phyloP scores from a whole-genome alignment of 1,140 invertebrate species.

The Camponotus vicinus region DNA sequence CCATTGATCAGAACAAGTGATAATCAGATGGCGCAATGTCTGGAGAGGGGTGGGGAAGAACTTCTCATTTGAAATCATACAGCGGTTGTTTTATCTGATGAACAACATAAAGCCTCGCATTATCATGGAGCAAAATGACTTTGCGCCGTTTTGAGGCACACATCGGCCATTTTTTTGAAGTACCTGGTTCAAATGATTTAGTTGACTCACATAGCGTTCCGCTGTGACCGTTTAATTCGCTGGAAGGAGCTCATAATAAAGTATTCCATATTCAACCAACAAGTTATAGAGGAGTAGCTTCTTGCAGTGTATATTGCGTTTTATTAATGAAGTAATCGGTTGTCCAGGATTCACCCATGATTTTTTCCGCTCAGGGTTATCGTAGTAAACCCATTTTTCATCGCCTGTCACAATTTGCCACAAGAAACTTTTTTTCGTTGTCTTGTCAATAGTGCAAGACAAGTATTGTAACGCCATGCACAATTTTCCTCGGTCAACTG shows the following conservation, averaged over 20 bases:
- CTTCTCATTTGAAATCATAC: neutral
- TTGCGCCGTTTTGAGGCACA: neutral
- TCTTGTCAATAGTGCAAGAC: neutral
- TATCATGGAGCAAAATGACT: neutral
- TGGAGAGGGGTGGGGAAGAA: neutral
- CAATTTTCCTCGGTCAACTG: neutral
- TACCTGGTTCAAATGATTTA: neutral
- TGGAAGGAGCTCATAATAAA: neutral
- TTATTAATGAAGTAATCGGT: neutral
- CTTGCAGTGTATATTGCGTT: neutral
- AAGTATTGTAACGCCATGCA: too few species aligned
- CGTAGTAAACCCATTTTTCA: neutral
- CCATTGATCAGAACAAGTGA: neutral
- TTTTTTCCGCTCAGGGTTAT: too few species aligned
- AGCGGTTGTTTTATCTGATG: neutral
- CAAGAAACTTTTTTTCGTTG: conserved; percentile 2
- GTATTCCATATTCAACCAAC: neutral
- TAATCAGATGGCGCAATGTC: neutral
- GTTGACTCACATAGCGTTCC: neutral
- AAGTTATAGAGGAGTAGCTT: neutral
- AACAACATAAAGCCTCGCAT: neutral
- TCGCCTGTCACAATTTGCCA: neutral
- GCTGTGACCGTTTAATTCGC: neutral
- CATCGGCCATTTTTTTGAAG: neutral
- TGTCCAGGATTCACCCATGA: too few species aligned